Evolutionary conservation across 2,113 vertebrate species (phyloP), one percentile per base, ranked within the genome.

Genomic region (Zapus hudsonius): DNA sequence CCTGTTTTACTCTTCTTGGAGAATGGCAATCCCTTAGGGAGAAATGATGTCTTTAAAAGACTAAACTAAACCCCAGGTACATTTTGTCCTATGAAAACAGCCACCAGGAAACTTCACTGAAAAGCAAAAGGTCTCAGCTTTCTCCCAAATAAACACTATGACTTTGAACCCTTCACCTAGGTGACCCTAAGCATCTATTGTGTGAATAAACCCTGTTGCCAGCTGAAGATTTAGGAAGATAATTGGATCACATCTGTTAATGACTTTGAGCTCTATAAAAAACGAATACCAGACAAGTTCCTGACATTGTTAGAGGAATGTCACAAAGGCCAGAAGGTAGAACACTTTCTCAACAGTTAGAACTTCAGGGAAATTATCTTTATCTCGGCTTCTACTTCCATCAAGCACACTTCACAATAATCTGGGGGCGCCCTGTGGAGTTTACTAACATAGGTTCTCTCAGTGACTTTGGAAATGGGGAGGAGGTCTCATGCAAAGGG

Each of bases 191-290:
- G 22, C 38, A 2, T 70, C 69, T 57, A 40, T 9, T 33, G n/a
- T 79, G 19, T 0, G 0, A 33, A 86, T 78, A 31, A 27, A 59
- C 7, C 36, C 23, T 63, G 47, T 25, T 64, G n/a, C 66, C 38
- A 63, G 29, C 69, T 63, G 33, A 47, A 38, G 72, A 91, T 88
- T 94, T 27, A 55, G 55, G 36, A 72, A 27, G 66, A 86, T 73
- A 92, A 93, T 70, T 79, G 67, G 40, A 61, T 95, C 84, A 90
- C 81, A 93, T 87, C 72, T 95, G 84, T 70, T 96, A 95, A 96
- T 93, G 61, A 80, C 76, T 91, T 94, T 89, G 86, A 91, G 73
- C 78, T 87, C 25, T 73, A 88, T 47, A 73, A 69, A 95, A n/a
- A 96, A 87, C 47, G 9, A 89, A 95, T 78, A 72, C 36, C 80